Conservation (phyloP, 2,113 vertebrate species). For the Setophaga kirtlandii region DNA sequence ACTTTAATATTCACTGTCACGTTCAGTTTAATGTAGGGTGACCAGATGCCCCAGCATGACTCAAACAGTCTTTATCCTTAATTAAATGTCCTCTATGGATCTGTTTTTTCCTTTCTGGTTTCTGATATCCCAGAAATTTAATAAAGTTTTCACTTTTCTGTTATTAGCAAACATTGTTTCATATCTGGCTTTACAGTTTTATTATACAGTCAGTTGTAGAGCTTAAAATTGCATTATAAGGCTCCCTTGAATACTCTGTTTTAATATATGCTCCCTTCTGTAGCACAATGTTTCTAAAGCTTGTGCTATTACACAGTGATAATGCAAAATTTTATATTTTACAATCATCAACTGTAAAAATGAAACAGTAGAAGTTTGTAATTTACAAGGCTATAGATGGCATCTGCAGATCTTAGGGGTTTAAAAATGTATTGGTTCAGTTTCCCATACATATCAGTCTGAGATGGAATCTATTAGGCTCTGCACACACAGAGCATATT, state of each 20-base stretch:
- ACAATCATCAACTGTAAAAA: conserved; percentile 57
- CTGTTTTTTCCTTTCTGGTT: neutral
- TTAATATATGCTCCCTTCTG: conserved; percentile 32
- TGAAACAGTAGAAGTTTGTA: conserved; percentile 57
- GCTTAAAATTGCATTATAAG: conserved; percentile 39
- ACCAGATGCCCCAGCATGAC: conserved; percentile 23
- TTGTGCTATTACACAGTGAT: conserved; percentile 45
- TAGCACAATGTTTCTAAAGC: conserved; percentile 33
- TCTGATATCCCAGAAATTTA: conserved; percentile 30
- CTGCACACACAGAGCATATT: conserved; percentile 29
- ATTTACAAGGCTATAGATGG: conserved; percentile 66
- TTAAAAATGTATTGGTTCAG: conserved; percentile 40
- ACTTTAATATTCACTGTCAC: neutral
- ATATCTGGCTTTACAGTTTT: conserved; percentile 53
- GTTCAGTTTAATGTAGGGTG: neutral
- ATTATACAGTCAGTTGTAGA: conserved; percentile 49
- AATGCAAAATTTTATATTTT: conserved; percentile 61
- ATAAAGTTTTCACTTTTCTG: conserved; percentile 28
- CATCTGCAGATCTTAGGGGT: conserved; percentile 57
- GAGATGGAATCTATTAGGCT: conserved; percentile 27
- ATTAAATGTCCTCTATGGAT: conserved; percentile 20
- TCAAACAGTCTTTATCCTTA: conserved; percentile 27
- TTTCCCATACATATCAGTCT: conserved; percentile 5
- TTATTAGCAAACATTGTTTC: conserved; percentile 55
- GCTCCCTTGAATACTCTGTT: conserved; percentile 42